A percentile compares a stretch with the other conserved stretches of the same genome.
Evolutionary conservation across 2,888 invertebrate species (phyloP).

Genomic region (Dichetophora obliterata): DNA sequence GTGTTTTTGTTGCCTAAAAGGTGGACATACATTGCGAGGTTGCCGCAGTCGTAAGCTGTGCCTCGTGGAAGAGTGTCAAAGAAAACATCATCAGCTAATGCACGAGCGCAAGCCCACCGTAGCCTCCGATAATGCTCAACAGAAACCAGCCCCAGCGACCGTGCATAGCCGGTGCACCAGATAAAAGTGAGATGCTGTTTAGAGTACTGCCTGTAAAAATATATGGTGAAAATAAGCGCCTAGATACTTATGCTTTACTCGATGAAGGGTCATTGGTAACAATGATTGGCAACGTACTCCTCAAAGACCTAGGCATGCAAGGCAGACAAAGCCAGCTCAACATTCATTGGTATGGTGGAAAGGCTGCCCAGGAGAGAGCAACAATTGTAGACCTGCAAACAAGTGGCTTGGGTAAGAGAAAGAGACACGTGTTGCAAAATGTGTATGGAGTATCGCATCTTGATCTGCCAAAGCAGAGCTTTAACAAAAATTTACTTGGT

Average conservation of each 20-base stretch:
- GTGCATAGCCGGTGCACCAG: neutral
- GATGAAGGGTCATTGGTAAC: too few relatives aligned
- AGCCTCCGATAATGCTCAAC: neutral
- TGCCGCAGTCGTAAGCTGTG: constrained; percentile 12
- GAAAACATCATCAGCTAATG: constrained; percentile 33
- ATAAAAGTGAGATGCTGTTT: neutral
- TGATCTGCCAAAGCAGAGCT: too few relatives aligned
- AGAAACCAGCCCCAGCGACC: neutral
- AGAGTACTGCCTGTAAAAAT: too few relatives aligned
- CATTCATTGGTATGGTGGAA: neutral
- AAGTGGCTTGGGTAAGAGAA: too few relatives aligned
- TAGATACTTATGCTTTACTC: too few relatives aligned
- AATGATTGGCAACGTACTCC: neutral
- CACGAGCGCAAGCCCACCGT: constrained; percentile 3
- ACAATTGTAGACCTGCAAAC: constrained; percentile 2
- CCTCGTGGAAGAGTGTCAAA: neutral
- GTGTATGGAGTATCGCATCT: neutral
- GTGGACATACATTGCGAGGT: constrained; percentile 24
- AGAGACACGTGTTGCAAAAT: neutral
- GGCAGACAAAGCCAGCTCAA: neutral
- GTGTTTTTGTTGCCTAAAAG: neutral
- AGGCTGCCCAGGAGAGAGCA: neutral
- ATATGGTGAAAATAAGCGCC: too few relatives aligned
- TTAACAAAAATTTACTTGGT: too few relatives aligned
- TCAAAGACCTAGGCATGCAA: neutral